Percentiles rank a stretch among this genome's conserved stretches.
Evolutionary conservation across 2,888 invertebrate genomes (phyloP).

Genomic region (Antheraea yamamai): DNA sequence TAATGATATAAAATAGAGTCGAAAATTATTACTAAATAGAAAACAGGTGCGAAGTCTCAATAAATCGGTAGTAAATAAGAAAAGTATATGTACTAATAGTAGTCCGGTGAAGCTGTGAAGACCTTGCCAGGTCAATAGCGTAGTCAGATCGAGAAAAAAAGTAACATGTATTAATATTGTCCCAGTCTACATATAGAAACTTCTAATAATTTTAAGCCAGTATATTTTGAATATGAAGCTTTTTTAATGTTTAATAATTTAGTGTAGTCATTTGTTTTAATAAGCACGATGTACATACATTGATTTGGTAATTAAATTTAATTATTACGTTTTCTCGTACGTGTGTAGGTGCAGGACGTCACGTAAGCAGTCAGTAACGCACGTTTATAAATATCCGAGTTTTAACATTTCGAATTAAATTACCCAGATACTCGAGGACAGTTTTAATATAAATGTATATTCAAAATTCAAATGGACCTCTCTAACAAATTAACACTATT

Average conservation of each 20-base stretch:
- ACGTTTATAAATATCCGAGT: constrained; percentile 12
- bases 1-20: no score
- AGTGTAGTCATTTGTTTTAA: not conserved
- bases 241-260: not conserved
- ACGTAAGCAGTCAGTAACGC: constrained; percentile 22
- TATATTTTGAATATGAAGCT: no score
- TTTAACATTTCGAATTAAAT: constrained; percentile 7
- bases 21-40: no score
- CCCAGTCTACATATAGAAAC: no score
- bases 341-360: constrained; percentile 21
- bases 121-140: no score
- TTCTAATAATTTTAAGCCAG: no score
- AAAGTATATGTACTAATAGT: no score
- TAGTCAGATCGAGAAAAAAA: no score
- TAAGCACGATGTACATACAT: not conserved
- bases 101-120: no score
- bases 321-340: constrained; percentile 14
- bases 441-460: not conserved
- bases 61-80: no score
- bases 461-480: constrained; percentile 8
- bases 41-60: no score
- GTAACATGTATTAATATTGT: no score
- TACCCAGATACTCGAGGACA: not conserved
- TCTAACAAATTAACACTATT: not conserved
- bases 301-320: not conserved